Percentiles rank a stretch among this genome's conserved stretches.
phyloP scores from a whole-genome alignment of 1,140 invertebrate species.

The Luehdorfia chinensis region DNA sequence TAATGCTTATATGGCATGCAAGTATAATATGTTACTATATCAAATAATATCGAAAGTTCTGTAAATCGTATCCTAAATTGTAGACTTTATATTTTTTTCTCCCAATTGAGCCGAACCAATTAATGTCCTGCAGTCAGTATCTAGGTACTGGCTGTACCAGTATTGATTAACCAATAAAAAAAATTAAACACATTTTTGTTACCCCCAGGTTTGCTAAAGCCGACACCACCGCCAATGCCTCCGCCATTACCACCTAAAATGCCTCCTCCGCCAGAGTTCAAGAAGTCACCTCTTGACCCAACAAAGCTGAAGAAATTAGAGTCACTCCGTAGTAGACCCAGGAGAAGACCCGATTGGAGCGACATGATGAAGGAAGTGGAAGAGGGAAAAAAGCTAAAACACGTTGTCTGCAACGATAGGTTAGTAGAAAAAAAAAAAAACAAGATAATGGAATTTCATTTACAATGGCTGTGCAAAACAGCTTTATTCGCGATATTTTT shows the following conservation, averaged over 20 bases:
- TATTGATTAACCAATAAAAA: too few relatives aligned
- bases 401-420: slow-evolving; percentile 91
- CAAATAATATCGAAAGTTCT: too few relatives aligned
- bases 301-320: slow-evolving; percentile 80
- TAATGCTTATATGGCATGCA: too few relatives aligned
- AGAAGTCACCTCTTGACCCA: slow-evolving; percentile 69
- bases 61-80: too few relatives aligned
- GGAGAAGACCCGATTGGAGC: slow-evolving; percentile 90
- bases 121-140: too few relatives aligned
- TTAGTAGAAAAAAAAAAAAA: slow-evolving; percentile 36
- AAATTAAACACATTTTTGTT: too few relatives aligned
- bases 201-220: slow-evolving; percentile 64
- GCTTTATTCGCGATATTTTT: too few relatives aligned
- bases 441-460: neutral
- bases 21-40: too few relatives aligned
- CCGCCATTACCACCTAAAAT: slow-evolving; percentile 84
- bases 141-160: too few relatives aligned
- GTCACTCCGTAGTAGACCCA: slow-evolving; percentile 82
- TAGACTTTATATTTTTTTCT: too few relatives aligned
- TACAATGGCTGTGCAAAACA: too few relatives aligned
- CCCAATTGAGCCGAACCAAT: too few relatives aligned
- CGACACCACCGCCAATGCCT: slow-evolving; percentile 72
- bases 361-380: slow-evolving; percentile 94
- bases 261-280: slow-evolving; percentile 81
- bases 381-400: slow-evolving; percentile 84